These are phyloP conservation scores for Oreamnos americanus DNA, from an alignment of 2,113 vertebrate genomes.

Conservation along the genomic window DNA sequence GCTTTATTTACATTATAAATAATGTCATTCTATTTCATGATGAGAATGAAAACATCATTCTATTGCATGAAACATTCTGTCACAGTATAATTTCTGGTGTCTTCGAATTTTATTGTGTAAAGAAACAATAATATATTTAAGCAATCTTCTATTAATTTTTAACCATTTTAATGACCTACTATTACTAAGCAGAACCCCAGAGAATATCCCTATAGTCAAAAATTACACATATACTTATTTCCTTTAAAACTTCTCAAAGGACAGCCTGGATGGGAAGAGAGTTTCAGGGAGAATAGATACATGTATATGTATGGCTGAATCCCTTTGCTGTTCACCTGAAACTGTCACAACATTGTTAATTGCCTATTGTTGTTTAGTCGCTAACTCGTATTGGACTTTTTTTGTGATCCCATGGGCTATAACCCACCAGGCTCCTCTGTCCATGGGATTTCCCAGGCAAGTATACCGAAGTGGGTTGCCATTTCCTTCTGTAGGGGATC, in stretches of 20 bases:
- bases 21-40: not conserved
- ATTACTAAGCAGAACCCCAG: not conserved
- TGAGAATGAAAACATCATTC: not conserved
- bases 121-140: not conserved
- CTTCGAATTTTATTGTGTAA: not conserved
- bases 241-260: not conserved
- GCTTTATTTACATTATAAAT: not conserved
- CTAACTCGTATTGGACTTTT: not conserved
- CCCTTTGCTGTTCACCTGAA: not conserved
- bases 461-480: not conserved
- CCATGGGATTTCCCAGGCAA: not conserved
- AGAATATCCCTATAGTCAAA: not conserved
- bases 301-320: not conserved
- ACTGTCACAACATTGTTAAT: not conserved
- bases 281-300: not conserved
- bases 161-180: not conserved
- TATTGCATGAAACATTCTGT: not conserved
- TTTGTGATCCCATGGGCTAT: not conserved
- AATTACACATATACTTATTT: not conserved
- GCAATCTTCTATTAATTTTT: not conserved
- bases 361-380: not conserved
- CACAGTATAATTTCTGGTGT: not conserved
- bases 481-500: not conserved
- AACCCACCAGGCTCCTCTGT: not conserved
- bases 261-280: not conserved